These are phyloP conservation scores for Styela clava DNA, from an alignment of 23 tunicate species.

Conservation along the genomic window DNA sequence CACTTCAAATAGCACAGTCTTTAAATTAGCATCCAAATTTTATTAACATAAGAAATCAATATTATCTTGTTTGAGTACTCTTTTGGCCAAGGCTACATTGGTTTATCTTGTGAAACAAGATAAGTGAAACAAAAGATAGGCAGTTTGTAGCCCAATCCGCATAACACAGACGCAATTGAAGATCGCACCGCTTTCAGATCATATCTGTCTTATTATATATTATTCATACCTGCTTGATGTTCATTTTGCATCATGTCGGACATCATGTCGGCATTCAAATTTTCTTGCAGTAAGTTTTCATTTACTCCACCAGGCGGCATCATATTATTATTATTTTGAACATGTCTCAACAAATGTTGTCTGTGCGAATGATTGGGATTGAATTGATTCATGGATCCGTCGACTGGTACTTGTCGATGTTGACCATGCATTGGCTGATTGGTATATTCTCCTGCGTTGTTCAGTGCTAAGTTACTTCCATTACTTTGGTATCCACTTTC, in stretches of 20 bases:
- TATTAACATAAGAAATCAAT: no score
- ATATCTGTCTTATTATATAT: no score
- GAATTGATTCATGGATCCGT: slow-evolving; percentile 9
- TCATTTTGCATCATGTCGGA: slow-evolving; percentile 25
- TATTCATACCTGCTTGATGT: slow-evolving; percentile 3
- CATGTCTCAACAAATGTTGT: neutral
- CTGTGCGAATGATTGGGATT: neutral
- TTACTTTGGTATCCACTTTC: slow-evolving; percentile 73
- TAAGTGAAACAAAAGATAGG: no score
- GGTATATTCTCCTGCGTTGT: slow-evolving; percentile 29
- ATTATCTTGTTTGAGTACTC: no score
- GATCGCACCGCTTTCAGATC: no score
- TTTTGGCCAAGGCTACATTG: no score
- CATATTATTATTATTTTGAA: neutral
- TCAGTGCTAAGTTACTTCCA: slow-evolving; percentile 53
- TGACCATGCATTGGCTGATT: neutral
- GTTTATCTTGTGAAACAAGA: no score
- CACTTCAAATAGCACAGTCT: no score
- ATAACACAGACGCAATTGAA: no score
- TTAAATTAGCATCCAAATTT: no score
- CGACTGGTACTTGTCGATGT: slow-evolving; percentile 6
- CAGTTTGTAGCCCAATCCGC: no score
- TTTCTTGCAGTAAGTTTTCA: slow-evolving; percentile 63
- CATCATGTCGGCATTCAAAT: slow-evolving; percentile 59
- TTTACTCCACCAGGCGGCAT: slow-evolving; percentile 41